These are phyloP conservation scores for Blastomussa wellsi DNA, from an alignment of 92 coral and sea anemone genomes.

Conservation along the genomic window DNA sequence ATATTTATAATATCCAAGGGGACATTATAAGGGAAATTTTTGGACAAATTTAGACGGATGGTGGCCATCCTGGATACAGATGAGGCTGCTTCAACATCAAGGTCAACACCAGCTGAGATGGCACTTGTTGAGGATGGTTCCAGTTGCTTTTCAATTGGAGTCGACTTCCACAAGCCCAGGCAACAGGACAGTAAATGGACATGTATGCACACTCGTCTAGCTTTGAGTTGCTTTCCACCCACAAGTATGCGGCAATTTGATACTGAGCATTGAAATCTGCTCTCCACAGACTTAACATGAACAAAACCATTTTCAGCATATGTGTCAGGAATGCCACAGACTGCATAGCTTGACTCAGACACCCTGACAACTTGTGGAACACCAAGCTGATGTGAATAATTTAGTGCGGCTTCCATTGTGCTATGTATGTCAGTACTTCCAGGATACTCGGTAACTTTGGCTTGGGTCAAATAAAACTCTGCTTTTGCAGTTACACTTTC, in stretches of 20 bases:
- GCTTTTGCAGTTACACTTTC: background rate
- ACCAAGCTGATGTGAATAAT: slow-evolving; percentile 2
- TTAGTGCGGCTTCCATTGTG: background rate
- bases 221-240: slow-evolving; percentile 1
- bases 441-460: slow-evolving; percentile 1
- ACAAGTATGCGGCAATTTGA: background rate
- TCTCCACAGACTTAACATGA: background rate
- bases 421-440: background rate
- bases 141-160: background rate
- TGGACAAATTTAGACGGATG: background rate
- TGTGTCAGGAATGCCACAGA: slow-evolving; percentile 6
- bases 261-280: background rate
- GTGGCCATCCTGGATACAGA: background rate
- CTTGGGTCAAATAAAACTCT: background rate
- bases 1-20: background rate
- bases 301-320: slow-evolving; percentile 2
- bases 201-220: background rate
- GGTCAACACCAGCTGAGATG: background rate
- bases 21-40: background rate
- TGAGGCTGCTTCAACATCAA: background rate
- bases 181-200: slow-evolving; percentile 4
- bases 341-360: background rate
- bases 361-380: slow-evolving; percentile 1
- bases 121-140: background rate
- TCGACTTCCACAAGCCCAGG: background rate